Conservation (phyloP, 1,140 invertebrate species). For the Chionoecetes opilio region DNA sequence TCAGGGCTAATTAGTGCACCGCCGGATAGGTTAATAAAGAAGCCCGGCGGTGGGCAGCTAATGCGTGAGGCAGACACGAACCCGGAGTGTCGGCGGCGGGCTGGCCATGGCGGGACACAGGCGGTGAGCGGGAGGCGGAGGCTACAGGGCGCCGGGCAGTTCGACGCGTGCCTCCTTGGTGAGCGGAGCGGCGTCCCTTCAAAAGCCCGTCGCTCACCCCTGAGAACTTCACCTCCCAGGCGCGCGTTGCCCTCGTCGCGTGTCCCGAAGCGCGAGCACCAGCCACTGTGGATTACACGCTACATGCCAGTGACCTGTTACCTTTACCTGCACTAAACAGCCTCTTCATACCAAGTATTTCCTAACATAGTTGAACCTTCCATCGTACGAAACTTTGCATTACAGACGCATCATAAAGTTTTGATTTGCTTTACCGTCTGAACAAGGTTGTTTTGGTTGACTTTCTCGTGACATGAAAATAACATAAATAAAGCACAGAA, state of each 20-base stretch:
- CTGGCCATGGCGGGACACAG: neutral
- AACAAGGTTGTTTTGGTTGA: no score
- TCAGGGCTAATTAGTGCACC: no score
- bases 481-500: no score
- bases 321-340: neutral
- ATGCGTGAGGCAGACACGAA: neutral
- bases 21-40: no score
- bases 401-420: neutral
- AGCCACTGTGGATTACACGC: constrained; percentile 6
- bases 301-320: neutral
- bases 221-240: neutral
- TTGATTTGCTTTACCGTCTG: no score
- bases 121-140: neutral
- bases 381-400: neutral
- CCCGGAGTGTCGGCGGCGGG: neutral
- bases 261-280: neutral
- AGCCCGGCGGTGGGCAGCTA: neutral
- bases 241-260: neutral
- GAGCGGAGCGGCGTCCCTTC: neutral
- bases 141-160: neutral
- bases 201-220: neutral
- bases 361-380: neutral
- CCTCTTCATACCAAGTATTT: no score
- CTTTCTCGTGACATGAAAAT: no score
- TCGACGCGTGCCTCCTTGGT: constrained; percentile 22